These are phyloP conservation scores for Ennomos quercinarius DNA, from an alignment of 2,888 invertebrate species.

Conservation along the genomic window DNA sequence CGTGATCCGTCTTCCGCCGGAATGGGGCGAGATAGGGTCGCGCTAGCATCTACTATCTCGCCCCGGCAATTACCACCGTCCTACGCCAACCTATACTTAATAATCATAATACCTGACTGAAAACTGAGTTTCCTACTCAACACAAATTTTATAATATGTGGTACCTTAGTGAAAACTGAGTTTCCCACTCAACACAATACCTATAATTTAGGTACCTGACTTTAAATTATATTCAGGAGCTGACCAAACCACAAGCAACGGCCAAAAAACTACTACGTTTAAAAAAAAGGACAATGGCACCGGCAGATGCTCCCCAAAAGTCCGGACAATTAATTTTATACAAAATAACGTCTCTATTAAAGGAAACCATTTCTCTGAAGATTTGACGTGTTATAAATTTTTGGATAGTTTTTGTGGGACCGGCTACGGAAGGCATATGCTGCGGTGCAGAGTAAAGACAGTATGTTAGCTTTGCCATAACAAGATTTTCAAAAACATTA, in stretches of 20 bases:
- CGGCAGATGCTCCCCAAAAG: slow-evolving; percentile 71
- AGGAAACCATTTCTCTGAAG: slow-evolving; percentile 80
- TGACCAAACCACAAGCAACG: slow-evolving; percentile 41
- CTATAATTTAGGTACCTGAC: too few species aligned
- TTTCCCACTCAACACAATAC: too few species aligned
- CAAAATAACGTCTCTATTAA: slow-evolving; percentile 78
- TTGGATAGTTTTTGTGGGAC: slow-evolving; percentile 66
- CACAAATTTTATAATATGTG: too few species aligned
- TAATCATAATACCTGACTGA: too few species aligned
- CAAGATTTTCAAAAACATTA: too few species aligned
- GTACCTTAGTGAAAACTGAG: too few species aligned
- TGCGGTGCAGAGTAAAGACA: slow-evolving; percentile 8
- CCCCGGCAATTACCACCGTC: too few species aligned
- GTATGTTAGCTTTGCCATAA: slow-evolving; percentile 1
- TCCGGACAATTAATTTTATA: slow-evolving; percentile 81
- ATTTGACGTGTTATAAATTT: slow-evolving; percentile 84
- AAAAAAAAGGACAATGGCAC: slow-evolving; percentile 66
- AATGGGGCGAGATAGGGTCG: too few species aligned
- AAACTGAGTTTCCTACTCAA: too few species aligned
- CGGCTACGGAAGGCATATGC: slow-evolving; percentile 31
- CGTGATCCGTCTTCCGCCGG: too few species aligned
- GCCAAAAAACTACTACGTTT: slow-evolving; percentile 33
- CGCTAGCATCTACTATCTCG: too few species aligned
- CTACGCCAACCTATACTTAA: too few species aligned
- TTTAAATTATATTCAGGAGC: slow-evolving; percentile 25